phyloP scores from a whole-genome alignment of 92 coral and sea anemone species.

The Isaurus tuberculatus region DNA sequence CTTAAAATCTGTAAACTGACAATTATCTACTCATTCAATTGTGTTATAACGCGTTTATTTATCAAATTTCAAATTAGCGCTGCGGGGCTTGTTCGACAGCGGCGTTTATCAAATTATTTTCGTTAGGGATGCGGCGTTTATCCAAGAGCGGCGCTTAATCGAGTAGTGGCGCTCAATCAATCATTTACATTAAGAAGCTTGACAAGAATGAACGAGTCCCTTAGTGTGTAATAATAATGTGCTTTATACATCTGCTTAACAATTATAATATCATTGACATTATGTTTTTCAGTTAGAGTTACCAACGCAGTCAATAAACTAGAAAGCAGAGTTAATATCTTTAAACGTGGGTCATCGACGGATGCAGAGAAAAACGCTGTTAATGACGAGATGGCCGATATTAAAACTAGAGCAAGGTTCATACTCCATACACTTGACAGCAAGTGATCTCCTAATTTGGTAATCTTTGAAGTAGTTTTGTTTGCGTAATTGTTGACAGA shows the following conservation, averaged over 20 bases:
- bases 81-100: no score
- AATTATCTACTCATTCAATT: no score
- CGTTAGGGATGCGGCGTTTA: no score
- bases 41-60: no score
- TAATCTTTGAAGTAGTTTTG: no score
- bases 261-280: neutral
- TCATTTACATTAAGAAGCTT: neutral
- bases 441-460: neutral
- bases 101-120: no score
- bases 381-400: constrained; percentile 1
- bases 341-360: constrained; percentile 7
- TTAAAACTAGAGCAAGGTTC: constrained; percentile 17
- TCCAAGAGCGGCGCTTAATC: no score
- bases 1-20: no score
- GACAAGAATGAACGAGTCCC: neutral
- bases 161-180: no score
- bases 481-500: no score
- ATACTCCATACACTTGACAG: constrained; percentile 25
- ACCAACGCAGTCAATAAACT: neutral
- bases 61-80: no score
- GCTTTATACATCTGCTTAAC: neutral
- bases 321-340: neutral
- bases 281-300: constrained; percentile 26
- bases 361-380: constrained; percentile 30
- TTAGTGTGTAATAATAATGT: neutral